Conservation (phyloP, 1,140 invertebrate genomes). For the Anoplolepis gracilipes region DNA sequence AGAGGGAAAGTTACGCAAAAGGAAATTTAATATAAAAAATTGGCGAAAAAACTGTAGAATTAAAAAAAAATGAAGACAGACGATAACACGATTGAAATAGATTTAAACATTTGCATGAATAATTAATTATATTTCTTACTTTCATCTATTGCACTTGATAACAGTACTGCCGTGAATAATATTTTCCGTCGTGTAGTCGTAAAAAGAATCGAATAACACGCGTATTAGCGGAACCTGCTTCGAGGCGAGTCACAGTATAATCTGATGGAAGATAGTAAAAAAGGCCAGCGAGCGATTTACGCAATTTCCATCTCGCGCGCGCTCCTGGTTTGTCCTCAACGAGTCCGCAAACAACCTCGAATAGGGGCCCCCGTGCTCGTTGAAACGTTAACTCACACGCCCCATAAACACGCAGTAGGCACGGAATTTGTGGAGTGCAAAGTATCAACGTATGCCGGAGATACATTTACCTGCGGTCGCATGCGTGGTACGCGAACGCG, state of each 20-base stretch:
- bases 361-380: not conserved
- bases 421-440: slow-evolving; percentile 58
- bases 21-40: not conserved
- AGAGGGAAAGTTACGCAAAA: slow-evolving; percentile 20
- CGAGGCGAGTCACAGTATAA: slow-evolving; percentile 23
- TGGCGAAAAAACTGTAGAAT: not conserved
- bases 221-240: slow-evolving; percentile 6
- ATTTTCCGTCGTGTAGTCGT: not conserved
- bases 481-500: not conserved
- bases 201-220: slow-evolving; percentile 7
- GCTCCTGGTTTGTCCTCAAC: slow-evolving; percentile 55
- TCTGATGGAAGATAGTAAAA: slow-evolving; percentile 21
- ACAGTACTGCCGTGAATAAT: not conserved
- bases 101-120: not conserved
- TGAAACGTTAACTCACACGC: slow-evolving; percentile 41
- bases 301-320: slow-evolving; percentile 46
- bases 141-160: not conserved
- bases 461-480: slow-evolving; percentile 49
- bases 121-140: slow-evolving; percentile 21
- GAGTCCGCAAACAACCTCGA: slow-evolving; percentile 65
- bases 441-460: slow-evolving; percentile 58
- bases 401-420: slow-evolving; percentile 44
- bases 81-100: not conserved
- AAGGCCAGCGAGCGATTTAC: slow-evolving; percentile 26
- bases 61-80: not conserved